A percentile compares a stretch with the other conserved stretches of the same genome.
Evolutionary conservation across 2,113 vertebrate species (phyloP).

Genomic region (Syrmaticus mikado): DNA sequence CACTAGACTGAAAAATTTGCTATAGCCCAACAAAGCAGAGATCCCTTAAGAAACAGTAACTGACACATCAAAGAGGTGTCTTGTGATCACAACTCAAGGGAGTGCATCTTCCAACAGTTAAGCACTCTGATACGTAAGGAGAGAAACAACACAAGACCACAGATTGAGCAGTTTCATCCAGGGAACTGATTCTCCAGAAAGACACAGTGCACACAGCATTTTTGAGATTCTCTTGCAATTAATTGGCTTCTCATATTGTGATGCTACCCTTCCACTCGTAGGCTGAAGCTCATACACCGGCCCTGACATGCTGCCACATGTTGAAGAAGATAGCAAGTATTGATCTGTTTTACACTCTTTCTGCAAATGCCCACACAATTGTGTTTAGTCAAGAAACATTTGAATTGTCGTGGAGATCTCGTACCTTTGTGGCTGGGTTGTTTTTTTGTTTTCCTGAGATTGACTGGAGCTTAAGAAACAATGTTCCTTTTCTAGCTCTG

Average conservation of each 20-base stretch:
- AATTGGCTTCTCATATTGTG: not conserved
- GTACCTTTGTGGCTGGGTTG: not conserved
- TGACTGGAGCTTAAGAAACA: not conserved
- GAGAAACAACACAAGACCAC: not conserved
- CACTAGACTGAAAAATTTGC: not conserved
- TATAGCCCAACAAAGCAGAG: not conserved
- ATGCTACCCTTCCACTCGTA: not conserved
- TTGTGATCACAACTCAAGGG: not conserved
- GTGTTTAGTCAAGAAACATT: not conserved
- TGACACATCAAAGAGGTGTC: not conserved
- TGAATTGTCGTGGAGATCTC: not conserved
- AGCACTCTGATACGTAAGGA: not conserved
- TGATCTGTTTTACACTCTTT: not conserved
- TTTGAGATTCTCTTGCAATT: not conserved
- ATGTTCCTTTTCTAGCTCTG: not conserved
- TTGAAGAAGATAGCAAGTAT: not conserved
- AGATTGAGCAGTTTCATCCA: not conserved
- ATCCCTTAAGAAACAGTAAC: not conserved
- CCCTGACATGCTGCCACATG: not conserved
- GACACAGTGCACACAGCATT: not conserved
- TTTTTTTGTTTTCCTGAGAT: constrained; percentile 8
- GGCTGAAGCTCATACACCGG: not conserved
- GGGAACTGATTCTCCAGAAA: not conserved
- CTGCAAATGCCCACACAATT: not conserved
- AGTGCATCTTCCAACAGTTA: not conserved